Conservation (phyloP, 2,888 invertebrate species). For the Thymelicus acteon region DNA sequence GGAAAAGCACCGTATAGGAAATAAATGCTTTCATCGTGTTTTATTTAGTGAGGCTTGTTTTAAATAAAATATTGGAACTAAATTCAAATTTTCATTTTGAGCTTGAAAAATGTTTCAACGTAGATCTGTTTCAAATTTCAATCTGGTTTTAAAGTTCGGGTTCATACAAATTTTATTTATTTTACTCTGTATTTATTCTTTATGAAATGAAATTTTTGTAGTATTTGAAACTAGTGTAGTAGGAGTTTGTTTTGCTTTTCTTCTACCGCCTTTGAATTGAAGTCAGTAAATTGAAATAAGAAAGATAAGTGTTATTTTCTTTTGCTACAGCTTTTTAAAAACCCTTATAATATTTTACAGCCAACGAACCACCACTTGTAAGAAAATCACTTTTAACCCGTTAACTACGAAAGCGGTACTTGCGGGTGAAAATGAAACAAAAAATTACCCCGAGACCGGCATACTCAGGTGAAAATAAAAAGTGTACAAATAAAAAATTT, state of each 20-base stretch:
- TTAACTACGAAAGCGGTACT: conserved; percentile 1
- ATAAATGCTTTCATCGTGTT: conserved; percentile 29
- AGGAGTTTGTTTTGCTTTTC: background rate
- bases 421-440: conserved; percentile 4
- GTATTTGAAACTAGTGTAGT: background rate
- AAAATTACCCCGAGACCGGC: conserved; percentile 16
- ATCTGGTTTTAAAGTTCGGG: background rate
- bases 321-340: background rate
- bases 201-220: background rate
- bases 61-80: conserved; percentile 32
- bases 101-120: conserved; percentile 15
- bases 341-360: background rate
- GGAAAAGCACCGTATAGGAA: conserved; percentile 22
- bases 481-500: conserved; percentile 51
- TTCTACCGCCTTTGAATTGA: conserved; percentile 6
- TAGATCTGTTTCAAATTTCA: conserved; percentile 9
- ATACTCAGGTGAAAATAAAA: conserved; percentile 42
- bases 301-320: conserved; percentile 2
- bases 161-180: background rate
- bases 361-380: background rate
- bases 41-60: conserved; percentile 27
- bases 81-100: conserved; percentile 30
- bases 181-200: background rate
- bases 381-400: conserved; percentile 7
- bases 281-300: conserved; percentile 3